phyloP scores from a whole-genome alignment of 2,797 vertebrate genomes.

The Sebastes aleutianus region DNA sequence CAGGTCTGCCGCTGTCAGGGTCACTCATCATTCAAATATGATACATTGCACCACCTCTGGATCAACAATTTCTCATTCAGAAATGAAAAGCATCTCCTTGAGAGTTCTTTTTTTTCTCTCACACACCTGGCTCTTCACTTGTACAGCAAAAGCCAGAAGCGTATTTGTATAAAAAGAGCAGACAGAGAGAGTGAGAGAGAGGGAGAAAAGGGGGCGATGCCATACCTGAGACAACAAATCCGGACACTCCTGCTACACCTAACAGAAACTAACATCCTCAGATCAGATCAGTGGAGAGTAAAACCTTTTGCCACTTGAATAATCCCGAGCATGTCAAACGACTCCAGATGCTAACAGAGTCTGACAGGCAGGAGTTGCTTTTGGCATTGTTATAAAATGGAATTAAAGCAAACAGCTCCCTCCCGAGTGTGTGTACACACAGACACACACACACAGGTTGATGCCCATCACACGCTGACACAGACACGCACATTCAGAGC shows the following conservation, averaged over 20 bases:
- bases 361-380: conserved; percentile 73
- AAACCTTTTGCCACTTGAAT: conserved; percentile 78
- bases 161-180: conserved; percentile 13
- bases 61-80: neutral
- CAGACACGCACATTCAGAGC: neutral
- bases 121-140: conserved; percentile 48
- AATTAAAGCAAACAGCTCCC: conserved; percentile 70
- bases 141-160: conserved; percentile 35
- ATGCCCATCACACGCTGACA: conserved; percentile 22
- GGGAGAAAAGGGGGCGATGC: conserved; percentile 7
- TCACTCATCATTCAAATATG: neutral
- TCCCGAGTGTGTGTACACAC: conserved; percentile 9
- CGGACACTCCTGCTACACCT: conserved; percentile 36
- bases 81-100: conserved; percentile 17
- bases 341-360: conserved; percentile 71
- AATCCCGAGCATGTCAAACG: conserved; percentile 71
- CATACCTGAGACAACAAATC: conserved; percentile 66
- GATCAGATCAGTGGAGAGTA: conserved; percentile 70
- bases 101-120: neutral
- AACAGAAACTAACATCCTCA: conserved; percentile 50
- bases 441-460: neutral
- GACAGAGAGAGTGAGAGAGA: neutral
- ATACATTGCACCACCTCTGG: neutral
- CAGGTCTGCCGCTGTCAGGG: conserved; percentile 2
- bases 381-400: conserved; percentile 76